A percentile compares a stretch with the other conserved stretches of the same genome.
These are phyloP conservation scores for Flexamia atlantica DNA, from an alignment of 2,888 invertebrate genomes.

Conservation along the genomic window DNA sequence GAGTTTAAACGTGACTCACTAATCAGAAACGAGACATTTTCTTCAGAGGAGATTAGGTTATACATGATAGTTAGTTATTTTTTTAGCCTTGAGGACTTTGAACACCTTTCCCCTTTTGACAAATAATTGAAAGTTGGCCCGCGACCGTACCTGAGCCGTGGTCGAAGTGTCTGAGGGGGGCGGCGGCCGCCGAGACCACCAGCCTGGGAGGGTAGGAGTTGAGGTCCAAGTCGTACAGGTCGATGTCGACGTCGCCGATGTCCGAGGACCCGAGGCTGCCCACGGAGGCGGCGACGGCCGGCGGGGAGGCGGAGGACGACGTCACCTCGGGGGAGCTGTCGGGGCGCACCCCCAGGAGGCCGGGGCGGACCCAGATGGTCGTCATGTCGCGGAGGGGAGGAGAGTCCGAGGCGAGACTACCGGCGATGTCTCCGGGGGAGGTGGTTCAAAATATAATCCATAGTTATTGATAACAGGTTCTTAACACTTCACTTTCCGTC, in stretches of 20 bases:
- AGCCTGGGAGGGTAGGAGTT: conserved; percentile 74
- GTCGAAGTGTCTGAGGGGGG: conserved; percentile 64
- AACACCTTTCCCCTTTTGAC: no score
- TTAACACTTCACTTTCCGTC: neutral
- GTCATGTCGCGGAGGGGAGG: neutral
- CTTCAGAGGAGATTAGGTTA: no score
- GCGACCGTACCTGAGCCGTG: neutral
- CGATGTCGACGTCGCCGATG: conserved; percentile 84
- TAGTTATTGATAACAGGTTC: neutral
- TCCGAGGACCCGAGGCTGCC: conserved; percentile 80
- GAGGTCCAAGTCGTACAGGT: conserved; percentile 87
- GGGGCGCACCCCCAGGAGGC: conserved; percentile 34
- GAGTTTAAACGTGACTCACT: no score
- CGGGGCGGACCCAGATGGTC: conserved; percentile 59
- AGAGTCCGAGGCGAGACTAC: neutral
- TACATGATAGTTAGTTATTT: no score
- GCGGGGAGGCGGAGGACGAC: conserved; percentile 80
- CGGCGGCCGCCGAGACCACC: conserved; percentile 63
- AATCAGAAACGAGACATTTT: no score
- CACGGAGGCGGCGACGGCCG: conserved; percentile 53
- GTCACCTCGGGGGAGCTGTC: conserved; percentile 83
- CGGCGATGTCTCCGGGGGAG: neutral
- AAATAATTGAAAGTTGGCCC: no score
- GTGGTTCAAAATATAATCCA: neutral
- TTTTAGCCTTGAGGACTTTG: no score